phyloP scores from a whole-genome alignment of 2,888 invertebrate genomes.

The Ypsolopha sequella region DNA sequence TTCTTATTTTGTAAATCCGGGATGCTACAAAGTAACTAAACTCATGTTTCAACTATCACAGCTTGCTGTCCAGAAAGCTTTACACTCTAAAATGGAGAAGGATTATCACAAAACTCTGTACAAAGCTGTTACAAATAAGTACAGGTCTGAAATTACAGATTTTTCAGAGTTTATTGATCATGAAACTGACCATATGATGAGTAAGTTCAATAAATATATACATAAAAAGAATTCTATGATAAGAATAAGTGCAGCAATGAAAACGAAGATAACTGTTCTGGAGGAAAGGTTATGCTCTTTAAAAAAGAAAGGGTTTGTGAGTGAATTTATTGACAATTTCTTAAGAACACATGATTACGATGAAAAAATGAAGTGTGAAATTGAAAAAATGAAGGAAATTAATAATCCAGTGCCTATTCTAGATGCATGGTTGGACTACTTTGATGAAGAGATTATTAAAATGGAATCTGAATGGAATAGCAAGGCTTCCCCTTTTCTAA shows the following conservation, averaged over 20 bases:
- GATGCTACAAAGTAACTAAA: slow-evolving; percentile 49
- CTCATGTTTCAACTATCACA: slow-evolving; percentile 53
- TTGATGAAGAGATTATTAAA: slow-evolving; percentile 25
- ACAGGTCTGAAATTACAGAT: slow-evolving; percentile 26
- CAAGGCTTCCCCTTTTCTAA: slow-evolving; percentile 30
- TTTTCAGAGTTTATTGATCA: slow-evolving; percentile 34
- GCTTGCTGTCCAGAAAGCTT: slow-evolving; percentile 37
- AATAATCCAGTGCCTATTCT: slow-evolving; percentile 27
- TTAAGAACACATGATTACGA: slow-evolving; percentile 23
- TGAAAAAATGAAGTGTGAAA: slow-evolving; percentile 22
- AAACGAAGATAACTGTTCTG: slow-evolving; percentile 35
- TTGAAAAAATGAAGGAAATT: slow-evolving; percentile 40
- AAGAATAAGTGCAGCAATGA: slow-evolving; percentile 32
- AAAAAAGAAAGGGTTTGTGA: slow-evolving; percentile 32
- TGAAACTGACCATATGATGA: slow-evolving; percentile 24
- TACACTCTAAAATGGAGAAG: slow-evolving; percentile 29
- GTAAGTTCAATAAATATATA: slow-evolving; percentile 35
- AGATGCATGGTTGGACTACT: slow-evolving; percentile 32
- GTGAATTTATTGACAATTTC: slow-evolving; percentile 37
- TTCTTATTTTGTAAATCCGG: slow-evolving; percentile 59
- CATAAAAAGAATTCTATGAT: slow-evolving; percentile 29
- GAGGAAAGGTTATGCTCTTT: slow-evolving; percentile 23
- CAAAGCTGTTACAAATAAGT: slow-evolving; percentile 34
- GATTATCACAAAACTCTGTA: slow-evolving; percentile 32
- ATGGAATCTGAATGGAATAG: slow-evolving; percentile 39